A percentile compares a stretch with the other conserved stretches of the same genome.
Evolutionary conservation across 2,113 vertebrate genomes (phyloP).

Genomic region (Stictonetta naevosa): DNA sequence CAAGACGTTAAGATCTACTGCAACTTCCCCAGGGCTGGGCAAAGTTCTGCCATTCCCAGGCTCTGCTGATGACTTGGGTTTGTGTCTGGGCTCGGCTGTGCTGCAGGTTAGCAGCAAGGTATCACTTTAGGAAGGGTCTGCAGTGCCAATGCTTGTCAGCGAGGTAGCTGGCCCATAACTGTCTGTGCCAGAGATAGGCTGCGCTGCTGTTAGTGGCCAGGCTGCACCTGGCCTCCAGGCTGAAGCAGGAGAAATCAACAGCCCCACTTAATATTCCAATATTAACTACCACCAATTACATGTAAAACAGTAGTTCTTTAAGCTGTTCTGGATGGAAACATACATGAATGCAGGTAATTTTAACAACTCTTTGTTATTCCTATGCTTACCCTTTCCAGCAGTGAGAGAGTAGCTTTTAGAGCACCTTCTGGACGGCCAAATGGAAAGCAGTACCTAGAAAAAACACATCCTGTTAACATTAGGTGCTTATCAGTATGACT

Average conservation of each 20-base stretch:
- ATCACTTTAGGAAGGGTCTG: background rate
- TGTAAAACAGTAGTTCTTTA: background rate
- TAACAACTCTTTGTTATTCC: background rate
- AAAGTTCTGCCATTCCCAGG: background rate
- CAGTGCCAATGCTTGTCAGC: background rate
- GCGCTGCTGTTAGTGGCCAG: background rate
- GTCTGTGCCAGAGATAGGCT: background rate
- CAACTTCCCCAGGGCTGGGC: background rate
- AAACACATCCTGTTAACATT: constrained; percentile 49
- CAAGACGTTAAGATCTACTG: background rate
- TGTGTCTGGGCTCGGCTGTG: background rate
- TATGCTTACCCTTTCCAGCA: constrained; percentile 92
- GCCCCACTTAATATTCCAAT: background rate
- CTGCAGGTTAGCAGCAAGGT: background rate
- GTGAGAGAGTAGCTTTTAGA: constrained; percentile 94
- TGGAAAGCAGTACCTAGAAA: constrained; percentile 95
- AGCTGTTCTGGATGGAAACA: background rate
- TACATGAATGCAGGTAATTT: background rate
- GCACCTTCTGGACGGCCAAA: constrained; percentile 98
- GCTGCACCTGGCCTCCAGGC: background rate
- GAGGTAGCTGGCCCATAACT: background rate
- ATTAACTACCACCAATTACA: background rate
- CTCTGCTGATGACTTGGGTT: background rate
- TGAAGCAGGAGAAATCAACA: background rate
- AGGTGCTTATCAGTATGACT: background rate